These are phyloP conservation scores for Oryctes rhinoceros DNA, from an alignment of 1,140 invertebrate species.

Conservation along the genomic window DNA sequence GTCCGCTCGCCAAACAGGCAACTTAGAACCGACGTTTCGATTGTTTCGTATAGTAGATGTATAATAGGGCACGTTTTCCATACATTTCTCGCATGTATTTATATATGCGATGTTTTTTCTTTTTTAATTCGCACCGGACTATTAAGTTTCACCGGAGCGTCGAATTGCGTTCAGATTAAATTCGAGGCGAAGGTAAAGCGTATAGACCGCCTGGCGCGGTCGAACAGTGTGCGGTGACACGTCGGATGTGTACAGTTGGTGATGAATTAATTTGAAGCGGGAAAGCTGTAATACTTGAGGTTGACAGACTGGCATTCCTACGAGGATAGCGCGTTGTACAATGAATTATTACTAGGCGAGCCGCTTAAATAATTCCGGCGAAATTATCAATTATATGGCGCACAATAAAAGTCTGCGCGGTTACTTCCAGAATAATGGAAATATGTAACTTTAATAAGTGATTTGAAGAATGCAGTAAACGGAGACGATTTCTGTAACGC, in stretches of 20 bases:
- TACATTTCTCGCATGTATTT: too few species aligned
- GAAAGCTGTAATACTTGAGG: constrained; percentile 25
- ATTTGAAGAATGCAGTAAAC: not conserved
- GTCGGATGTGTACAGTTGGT: constrained; percentile 7
- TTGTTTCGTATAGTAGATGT: too few species aligned
- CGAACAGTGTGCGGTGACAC: constrained; percentile 13
- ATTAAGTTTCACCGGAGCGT: not conserved
- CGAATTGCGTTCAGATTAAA: not conserved
- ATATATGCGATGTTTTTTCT: too few species aligned
- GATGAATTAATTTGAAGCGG: constrained; percentile 34
- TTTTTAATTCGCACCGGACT: not conserved
- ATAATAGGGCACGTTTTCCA: too few species aligned
- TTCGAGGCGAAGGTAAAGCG: not conserved
- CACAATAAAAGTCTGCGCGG: not conserved
- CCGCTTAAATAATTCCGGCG: not conserved
- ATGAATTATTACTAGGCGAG: constrained; percentile 28
- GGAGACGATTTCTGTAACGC: too few species aligned
- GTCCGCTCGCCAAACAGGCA: too few species aligned
- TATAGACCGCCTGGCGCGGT: not conserved
- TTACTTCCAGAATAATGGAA: constrained; percentile 4
- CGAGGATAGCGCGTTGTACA: not conserved
- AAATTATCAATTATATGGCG: constrained; percentile 16
- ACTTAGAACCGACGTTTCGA: too few species aligned
- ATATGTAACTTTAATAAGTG: not conserved
- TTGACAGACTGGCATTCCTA: constrained; percentile 5